Conservation (phyloP, 2,113 vertebrate species). For the Chelonoidis abingdonii region DNA sequence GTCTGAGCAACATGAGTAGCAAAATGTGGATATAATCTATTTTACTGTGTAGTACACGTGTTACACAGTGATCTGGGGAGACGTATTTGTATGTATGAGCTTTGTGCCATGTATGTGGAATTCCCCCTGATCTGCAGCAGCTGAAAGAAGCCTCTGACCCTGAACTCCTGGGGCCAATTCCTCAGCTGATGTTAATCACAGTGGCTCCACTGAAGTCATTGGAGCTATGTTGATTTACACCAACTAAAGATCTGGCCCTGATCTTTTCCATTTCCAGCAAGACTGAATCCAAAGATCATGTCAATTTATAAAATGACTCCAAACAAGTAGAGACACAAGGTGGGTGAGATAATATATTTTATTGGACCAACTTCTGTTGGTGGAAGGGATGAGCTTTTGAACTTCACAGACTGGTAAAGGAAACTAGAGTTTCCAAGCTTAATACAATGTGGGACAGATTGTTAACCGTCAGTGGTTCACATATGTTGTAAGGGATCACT, state of each 20-base stretch:
- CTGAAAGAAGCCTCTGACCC: neutral
- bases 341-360: no score
- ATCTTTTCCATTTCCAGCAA: neutral
- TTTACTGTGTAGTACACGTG: neutral
- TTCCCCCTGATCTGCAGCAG: neutral
- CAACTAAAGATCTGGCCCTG: fast-evolving
- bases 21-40: neutral
- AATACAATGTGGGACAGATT: no score
- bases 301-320: neutral
- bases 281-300: fast-evolving
- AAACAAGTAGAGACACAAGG: neutral
- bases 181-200: neutral
- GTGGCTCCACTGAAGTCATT: neutral
- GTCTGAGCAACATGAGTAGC: neutral
- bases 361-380: no score
- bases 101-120: neutral
- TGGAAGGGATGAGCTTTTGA: no score
- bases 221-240: neutral
- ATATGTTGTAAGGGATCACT: no score
- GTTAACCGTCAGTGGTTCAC: no score
- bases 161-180: neutral
- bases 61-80: neutral
- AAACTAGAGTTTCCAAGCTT: no score
- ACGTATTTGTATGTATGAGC: neutral
- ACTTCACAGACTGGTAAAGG: no score